Evolutionary conservation across 2,113 vertebrate species (phyloP).

Genomic region (Anarrhichthys ocellatus): DNA sequence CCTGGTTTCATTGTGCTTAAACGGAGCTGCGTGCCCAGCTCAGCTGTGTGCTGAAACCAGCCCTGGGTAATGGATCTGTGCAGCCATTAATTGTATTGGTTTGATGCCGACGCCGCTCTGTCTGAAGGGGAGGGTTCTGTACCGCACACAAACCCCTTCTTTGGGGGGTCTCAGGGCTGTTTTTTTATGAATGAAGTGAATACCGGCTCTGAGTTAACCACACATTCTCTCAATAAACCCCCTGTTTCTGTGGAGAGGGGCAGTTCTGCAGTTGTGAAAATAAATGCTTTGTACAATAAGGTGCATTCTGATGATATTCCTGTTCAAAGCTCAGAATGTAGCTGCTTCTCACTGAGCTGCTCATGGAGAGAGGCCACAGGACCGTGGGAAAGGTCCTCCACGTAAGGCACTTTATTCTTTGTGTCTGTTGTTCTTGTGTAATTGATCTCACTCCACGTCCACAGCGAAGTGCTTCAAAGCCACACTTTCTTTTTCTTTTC

Average conservation of each 20-base stretch:
- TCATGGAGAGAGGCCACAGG: conserved; percentile 60
- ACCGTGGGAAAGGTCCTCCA: conserved; percentile 90
- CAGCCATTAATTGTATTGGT: conserved; percentile 82
- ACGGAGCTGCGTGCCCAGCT: conserved; percentile 9
- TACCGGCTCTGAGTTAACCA: conserved; percentile 75
- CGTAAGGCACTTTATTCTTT: conserved; percentile 85
- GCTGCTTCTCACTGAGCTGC: conserved; percentile 1
- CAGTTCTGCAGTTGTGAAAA: conserved; percentile 30
- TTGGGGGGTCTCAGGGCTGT: conserved; percentile 66
- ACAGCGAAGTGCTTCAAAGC: conserved; percentile 87
- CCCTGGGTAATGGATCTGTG: conserved; percentile 80
- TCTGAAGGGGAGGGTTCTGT: conserved; percentile 84
- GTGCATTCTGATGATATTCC: not conserved
- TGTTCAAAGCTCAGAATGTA: conserved; percentile 1
- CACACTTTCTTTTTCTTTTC: conserved; percentile 43
- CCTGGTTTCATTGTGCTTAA: conserved; percentile 28
- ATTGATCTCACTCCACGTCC: conserved; percentile 88
- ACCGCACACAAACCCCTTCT: conserved; percentile 62
- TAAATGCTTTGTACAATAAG: not conserved
- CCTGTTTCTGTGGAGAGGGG: conserved; percentile 31
- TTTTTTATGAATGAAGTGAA: conserved; percentile 82
- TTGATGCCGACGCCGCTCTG: conserved; percentile 85
- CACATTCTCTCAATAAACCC: conserved; percentile 59
- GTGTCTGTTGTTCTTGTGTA: conserved; percentile 88
- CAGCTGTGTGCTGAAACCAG: conserved; percentile 12